Percentiles rank a stretch among this genome's conserved stretches.
Conservation (phyloP, 2,888 invertebrate genomes). For the Oxyscelio sp. region DNA sequence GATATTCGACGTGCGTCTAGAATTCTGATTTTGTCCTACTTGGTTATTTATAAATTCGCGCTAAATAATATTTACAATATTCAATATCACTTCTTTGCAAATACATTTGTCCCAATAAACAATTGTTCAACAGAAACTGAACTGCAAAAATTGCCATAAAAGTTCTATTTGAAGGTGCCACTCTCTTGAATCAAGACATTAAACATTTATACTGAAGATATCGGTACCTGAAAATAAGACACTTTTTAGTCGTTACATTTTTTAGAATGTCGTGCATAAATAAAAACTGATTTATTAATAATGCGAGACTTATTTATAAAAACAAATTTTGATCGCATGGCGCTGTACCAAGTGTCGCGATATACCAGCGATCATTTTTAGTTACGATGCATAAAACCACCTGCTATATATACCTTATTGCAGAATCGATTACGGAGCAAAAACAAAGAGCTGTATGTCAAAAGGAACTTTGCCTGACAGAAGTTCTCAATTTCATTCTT, state of each 20-base stretch:
- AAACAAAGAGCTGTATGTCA: constrained; percentile 49
- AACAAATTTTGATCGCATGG: too few relatives aligned
- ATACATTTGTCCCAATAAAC: background rate
- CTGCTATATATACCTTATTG: constrained; percentile 22
- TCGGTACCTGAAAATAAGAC: too few relatives aligned
- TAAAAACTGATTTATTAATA: too few relatives aligned
- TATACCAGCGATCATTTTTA: constrained; percentile 3
- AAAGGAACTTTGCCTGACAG: background rate
- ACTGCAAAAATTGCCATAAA: too few relatives aligned
- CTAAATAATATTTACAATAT: constrained; percentile 32
- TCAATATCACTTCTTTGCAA: background rate
- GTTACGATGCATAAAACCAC: background rate
- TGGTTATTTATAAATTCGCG: constrained; percentile 39
- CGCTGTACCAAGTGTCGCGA: constrained; percentile 24
- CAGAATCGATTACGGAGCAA: constrained; percentile 46
- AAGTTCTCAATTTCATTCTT: constrained; percentile 1
- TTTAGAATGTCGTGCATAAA: too few relatives aligned
- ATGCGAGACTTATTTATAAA: too few relatives aligned
- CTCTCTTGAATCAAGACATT: background rate
- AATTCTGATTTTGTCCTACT: constrained; percentile 81
- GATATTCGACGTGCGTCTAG: constrained; percentile 85
- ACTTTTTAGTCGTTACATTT: too few relatives aligned
- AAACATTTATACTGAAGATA: too few relatives aligned
- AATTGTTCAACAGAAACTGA: background rate
- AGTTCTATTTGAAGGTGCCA: too few relatives aligned